These are phyloP conservation scores for Prochilodus magdalenae DNA, from an alignment of 2,113 vertebrate genomes.

Conservation along the genomic window DNA sequence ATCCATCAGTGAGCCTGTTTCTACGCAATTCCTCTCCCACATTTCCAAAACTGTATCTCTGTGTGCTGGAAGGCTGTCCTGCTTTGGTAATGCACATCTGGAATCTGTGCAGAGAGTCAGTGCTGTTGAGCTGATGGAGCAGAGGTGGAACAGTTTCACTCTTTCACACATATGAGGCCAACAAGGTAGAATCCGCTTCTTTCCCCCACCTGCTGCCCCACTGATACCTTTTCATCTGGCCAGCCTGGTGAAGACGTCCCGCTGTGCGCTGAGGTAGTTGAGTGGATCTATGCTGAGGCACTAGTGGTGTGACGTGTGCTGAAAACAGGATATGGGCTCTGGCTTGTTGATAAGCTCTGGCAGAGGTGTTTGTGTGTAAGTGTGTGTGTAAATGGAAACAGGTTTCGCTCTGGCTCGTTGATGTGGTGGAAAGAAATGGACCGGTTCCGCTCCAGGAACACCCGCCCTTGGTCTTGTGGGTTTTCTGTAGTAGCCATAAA, in stretches of 20 bases:
- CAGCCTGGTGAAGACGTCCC: not conserved
- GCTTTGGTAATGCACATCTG: constrained; percentile 43
- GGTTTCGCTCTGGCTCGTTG: not conserved
- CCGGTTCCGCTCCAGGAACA: not conserved
- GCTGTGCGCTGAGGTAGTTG: not conserved
- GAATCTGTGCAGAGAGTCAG: not conserved
- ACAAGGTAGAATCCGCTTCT: not conserved
- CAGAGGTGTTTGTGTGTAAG: constrained; percentile 14
- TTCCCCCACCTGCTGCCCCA: not conserved
- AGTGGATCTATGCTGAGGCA: not conserved
- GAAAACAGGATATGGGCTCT: not conserved
- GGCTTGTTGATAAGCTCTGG: not conserved
- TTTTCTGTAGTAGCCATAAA: constrained; percentile 18
- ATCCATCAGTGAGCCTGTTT: not conserved
- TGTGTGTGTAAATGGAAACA: constrained; percentile 14
- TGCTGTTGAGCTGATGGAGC: constrained; percentile 16
- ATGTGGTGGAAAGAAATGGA: not conserved
- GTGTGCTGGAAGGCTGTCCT: not conserved
- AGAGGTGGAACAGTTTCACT: constrained; percentile 12
- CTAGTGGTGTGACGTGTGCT: not conserved
- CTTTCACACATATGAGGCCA: constrained; percentile 18
- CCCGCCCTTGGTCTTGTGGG: not conserved
- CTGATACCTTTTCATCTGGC: not conserved
- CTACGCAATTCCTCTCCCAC: not conserved
- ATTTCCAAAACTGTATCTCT: not conserved